Conservation (phyloP, 2,888 invertebrate species). For the Tortricodes alternella region DNA sequence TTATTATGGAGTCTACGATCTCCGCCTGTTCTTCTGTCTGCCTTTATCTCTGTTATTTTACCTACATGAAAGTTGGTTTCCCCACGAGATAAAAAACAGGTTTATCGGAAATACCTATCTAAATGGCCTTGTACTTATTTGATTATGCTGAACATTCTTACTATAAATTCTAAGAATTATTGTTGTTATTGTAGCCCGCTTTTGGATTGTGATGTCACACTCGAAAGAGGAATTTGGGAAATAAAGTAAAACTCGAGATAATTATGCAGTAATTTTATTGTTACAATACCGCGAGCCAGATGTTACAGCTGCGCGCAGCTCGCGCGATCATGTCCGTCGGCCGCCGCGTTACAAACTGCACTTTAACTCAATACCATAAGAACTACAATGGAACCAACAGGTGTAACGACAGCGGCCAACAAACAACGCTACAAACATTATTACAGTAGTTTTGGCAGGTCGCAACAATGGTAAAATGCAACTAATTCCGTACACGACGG, state of each 20-base stretch:
- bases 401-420: constrained; percentile 38
- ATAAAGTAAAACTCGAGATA: constrained; percentile 41
- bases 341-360: constrained; percentile 21
- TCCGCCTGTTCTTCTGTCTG: too few relatives aligned
- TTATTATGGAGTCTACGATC: too few relatives aligned
- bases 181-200: too few relatives aligned
- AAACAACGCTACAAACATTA: constrained; percentile 66
- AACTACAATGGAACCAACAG: background rate
- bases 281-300: constrained; percentile 64
- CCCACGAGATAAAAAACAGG: too few relatives aligned
- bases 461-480: constrained; percentile 81
- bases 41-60: too few relatives aligned
- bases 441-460: constrained; percentile 81
- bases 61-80: too few relatives aligned
- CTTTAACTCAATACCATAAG: background rate
- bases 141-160: too few relatives aligned
- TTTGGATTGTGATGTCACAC: too few relatives aligned
- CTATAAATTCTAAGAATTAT: too few relatives aligned
- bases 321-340: constrained; percentile 44
- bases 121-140: too few relatives aligned
- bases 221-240: too few relatives aligned
- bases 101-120: too few relatives aligned
- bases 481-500: constrained; percentile 67
- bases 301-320: constrained; percentile 53
- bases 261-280: constrained; percentile 80